phyloP scores from a whole-genome alignment of 2,797 vertebrate genomes.

The Coccyzus lansbergi region DNA sequence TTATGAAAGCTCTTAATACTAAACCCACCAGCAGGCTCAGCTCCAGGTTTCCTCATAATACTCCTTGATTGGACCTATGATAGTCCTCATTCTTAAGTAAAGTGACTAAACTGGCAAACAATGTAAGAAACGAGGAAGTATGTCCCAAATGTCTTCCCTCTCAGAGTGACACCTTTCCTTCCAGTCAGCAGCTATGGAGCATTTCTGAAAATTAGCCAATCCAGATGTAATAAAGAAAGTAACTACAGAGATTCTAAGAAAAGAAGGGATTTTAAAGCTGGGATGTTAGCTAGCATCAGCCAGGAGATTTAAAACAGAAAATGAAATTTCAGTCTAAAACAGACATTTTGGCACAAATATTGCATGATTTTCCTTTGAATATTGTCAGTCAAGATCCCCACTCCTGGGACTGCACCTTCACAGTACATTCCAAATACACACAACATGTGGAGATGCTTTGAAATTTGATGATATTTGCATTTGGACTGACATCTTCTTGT shows the following conservation, averaged over 20 bases:
- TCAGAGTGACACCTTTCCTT: neutral
- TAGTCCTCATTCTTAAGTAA: neutral
- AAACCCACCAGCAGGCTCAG: neutral
- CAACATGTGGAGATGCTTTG: constrained; percentile 19
- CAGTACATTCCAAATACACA: constrained; percentile 48
- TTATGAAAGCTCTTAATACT: neutral
- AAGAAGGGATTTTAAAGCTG: neutral
- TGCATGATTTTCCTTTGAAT: constrained; percentile 33
- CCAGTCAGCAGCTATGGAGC: neutral
- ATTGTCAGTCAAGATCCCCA: constrained; percentile 60
- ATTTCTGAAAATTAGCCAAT: constrained; percentile 12
- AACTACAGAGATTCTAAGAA: neutral
- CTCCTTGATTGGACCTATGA: neutral
- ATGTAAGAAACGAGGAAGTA: neutral
- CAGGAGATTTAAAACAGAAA: constrained; percentile 34
- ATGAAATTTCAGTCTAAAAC: constrained; percentile 36
- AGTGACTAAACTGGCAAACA: neutral
- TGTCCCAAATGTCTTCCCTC: neutral
- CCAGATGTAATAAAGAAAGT: constrained; percentile 47
- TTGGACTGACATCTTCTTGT: constrained; percentile 56
- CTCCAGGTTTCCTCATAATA: neutral
- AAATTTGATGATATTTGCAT: constrained; percentile 46
- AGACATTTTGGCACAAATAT: constrained; percentile 52
- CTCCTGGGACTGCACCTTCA: constrained; percentile 62
- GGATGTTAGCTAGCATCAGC: constrained; percentile 16